Evolutionary conservation across 1,140 invertebrate genomes (phyloP), one percentile per base, ranked within the genome.

Genomic region (Ostrea edulis): DNA sequence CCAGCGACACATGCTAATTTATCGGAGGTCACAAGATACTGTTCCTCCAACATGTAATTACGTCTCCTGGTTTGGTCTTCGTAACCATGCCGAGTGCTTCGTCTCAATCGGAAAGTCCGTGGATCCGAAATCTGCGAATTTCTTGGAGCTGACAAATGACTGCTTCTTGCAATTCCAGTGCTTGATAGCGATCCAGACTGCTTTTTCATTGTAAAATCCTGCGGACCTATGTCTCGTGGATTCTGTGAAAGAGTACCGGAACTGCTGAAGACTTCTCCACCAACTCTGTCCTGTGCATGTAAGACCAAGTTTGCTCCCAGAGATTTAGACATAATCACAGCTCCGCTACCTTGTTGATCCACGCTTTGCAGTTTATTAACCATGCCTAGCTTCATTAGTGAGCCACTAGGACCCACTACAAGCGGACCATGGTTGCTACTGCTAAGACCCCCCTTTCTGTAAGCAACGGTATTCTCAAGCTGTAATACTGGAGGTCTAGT

Each of bases 261-360:
- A 62, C 55, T 17, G n/a, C 55, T 62, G 5, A 62, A 8, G 12
- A 12, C 22, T 5, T 25, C 68, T 8, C 68, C 68, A 29, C 68
- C 68, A 17, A 77, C 29, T 11, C 25, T 77, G 68, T 77, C 68
- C 68, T 77, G 22, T 14, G 68, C 68, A 35, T 77, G 68, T 25
- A 77, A 11, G 25, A 77, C 68, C 25, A 77, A 12, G 68, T 77
- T 77, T 35, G 68, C 68, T 35, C 68, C 68, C 29, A 77, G 25
- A 77, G 68, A 77, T 35, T 77, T 77, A 35, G 68, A 77, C 68
- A 77, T 77, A 14, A 77, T 77, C 12, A 77, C 68, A 77, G 68
- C 22, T 12, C 68, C 68, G 12, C 68, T 35, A 7, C 68, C 68
- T 25, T 25, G 68, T 17, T 17, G 0, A 12, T 77, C 68, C 2